Base-by-base conservation (phyloP, 2,113 vertebrate genomes). In the Tragelaphus buxtoni region DNA sequence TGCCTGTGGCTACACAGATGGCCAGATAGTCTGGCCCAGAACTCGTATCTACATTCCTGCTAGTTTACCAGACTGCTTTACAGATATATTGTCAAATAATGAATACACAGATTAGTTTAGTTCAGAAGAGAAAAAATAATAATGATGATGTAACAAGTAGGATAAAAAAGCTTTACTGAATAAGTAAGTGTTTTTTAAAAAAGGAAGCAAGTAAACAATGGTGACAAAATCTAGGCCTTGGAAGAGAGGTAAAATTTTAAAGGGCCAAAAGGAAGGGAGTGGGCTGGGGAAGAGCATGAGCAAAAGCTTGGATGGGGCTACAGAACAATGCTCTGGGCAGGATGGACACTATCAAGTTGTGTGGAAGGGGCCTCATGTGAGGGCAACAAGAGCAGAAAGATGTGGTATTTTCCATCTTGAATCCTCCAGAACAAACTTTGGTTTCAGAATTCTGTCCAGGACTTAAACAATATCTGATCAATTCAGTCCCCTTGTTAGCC, bases 291-390 rank as follows among this genome's bases (percentile, higher is more conserved):
- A 49, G 22, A 56, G 13, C 22, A 24, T 1, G 26, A n/a, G 3
- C 14, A 1, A 3, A 17, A 39, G 11, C n/a, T 26, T 12, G 1
- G n/a, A 4, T 7, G 14, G 9, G 30, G 18, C 56, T 22, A 7
- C 3, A 74, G 22, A 58, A 30, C 7, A 42, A 42, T 0, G 3
- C 10, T 45, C 0, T 0, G 8, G 12, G 47, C 0, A 9, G 26
- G 45, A 13, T 58, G 55, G n/a, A 26, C 18, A 39, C 69, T 9
- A 3, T 18, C 14, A 7, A 17, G 0, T 58, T 65, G 16, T 90
- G 26, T 13, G 10, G 5, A 79, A 84, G 53, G 6, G 9, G 14
- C 39, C 35, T 74, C 22, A 0, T 1, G 1, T 14, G 63, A 91
- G n/a, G 30, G 30, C 28, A 32, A 8, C 18, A 10, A 7, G 2